phyloP scores from a whole-genome alignment of 2,797 vertebrate genomes.

The Parauchenoglanis ngamensis region DNA sequence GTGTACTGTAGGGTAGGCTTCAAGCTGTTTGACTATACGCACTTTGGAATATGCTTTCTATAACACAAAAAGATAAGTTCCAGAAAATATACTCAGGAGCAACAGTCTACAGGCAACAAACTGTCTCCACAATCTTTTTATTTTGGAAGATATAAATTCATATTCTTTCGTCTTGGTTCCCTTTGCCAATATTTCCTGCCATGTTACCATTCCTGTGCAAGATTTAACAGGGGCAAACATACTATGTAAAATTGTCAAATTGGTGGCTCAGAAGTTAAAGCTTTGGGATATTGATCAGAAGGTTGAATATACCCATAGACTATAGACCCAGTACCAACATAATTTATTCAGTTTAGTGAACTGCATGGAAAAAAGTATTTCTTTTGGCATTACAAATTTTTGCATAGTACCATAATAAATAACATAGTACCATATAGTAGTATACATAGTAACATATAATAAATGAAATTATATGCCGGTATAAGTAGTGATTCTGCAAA shows the following conservation, averaged over 20 bases:
- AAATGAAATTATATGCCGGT: neutral
- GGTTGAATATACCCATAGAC: neutral
- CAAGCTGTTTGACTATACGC: neutral
- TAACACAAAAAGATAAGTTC: neutral
- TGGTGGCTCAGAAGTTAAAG: neutral
- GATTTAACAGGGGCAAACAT: neutral
- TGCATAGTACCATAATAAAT: too few species aligned
- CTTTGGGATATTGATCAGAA: neutral
- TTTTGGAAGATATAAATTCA: neutral
- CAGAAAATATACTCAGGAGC: neutral
- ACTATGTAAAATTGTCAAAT: neutral
- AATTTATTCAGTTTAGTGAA: neutral
- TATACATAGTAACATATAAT: neutral
- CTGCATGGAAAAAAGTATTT: neutral
- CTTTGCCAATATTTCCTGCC: neutral
- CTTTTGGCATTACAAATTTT: neutral
- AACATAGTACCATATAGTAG: neutral
- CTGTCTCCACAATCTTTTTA: neutral
- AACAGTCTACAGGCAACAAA: neutral
- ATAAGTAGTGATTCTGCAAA: neutral
- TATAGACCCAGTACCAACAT: neutral
- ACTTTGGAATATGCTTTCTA: neutral
- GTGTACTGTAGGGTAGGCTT: neutral
- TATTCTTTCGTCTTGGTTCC: neutral
- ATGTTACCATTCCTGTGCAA: neutral